Evolutionary conservation across 2,113 vertebrate genomes (phyloP).

Genomic region (Eptesicus fuscus): DNA sequence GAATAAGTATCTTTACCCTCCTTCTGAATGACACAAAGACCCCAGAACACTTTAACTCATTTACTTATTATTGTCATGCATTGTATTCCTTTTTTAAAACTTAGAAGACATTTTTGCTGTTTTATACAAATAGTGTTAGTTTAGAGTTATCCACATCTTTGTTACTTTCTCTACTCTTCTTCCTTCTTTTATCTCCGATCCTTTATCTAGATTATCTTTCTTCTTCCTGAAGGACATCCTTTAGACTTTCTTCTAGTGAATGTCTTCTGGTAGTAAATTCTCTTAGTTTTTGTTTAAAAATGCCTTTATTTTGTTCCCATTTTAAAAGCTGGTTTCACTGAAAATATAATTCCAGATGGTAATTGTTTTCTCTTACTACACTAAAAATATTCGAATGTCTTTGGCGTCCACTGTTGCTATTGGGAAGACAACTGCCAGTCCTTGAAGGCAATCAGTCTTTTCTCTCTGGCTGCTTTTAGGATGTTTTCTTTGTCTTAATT

Average conservation of each 20-base stretch:
- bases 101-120: neutral
- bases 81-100: neutral
- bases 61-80: neutral
- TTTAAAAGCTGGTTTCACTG: slow-evolving; percentile 1
- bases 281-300: slow-evolving; percentile 11
- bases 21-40: neutral
- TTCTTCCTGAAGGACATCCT: neutral
- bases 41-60: neutral
- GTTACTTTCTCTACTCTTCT: neutral
- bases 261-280: neutral
- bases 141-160: neutral
- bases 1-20: neutral
- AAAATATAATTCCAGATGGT: neutral
- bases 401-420: neutral
- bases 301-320: neutral
- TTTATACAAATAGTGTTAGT: neutral
- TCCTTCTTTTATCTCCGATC: neutral
- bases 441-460: neutral
- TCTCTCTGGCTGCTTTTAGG: neutral
- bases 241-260: neutral
- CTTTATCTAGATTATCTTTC: neutral
- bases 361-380: neutral
- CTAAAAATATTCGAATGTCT: neutral
- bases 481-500: neutral
- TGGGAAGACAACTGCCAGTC: neutral